phyloP scores from a whole-genome alignment of 2,888 invertebrate species.

The Drosophila barbarae region DNA sequence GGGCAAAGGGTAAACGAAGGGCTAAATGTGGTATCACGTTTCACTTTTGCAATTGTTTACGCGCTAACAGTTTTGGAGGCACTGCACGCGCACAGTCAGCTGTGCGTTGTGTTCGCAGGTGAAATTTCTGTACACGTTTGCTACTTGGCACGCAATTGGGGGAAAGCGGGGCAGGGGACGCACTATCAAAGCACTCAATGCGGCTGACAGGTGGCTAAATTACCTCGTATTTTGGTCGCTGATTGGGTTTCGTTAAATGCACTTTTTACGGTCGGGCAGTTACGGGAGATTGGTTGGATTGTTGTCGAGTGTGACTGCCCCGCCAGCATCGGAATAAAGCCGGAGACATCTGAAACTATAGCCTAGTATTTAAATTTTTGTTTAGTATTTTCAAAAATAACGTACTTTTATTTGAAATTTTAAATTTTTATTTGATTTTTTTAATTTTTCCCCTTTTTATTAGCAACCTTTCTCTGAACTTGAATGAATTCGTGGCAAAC shows the following conservation, averaged over 20 bases:
- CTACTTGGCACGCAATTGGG: neutral
- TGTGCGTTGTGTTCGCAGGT: constrained; percentile 59
- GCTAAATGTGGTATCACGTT: constrained; percentile 49
- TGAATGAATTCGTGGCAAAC: constrained; percentile 79
- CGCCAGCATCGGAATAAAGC: neutral
- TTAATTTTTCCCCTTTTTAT: too few species aligned
- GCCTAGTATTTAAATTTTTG: neutral
- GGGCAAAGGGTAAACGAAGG: constrained; percentile 18
- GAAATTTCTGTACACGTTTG: constrained; percentile 66
- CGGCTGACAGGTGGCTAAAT: constrained; percentile 24
- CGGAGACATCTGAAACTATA: accelerated
- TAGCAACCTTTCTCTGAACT: constrained; percentile 54
- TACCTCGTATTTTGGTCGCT: constrained; percentile 31
- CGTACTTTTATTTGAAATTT: neutral
- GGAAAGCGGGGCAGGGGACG: neutral
- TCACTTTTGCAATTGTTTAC: constrained; percentile 66
- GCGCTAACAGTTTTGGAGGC: constrained; percentile 64
- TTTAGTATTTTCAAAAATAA: neutral
- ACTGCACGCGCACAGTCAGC: constrained; percentile 55
- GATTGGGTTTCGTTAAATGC: constrained; percentile 61
- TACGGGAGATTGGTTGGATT: constrained; percentile 13
- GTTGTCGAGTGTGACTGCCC: constrained; percentile 3
- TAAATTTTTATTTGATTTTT: neutral
- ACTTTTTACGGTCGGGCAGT: constrained; percentile 60
- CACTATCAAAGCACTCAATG: constrained; percentile 2